These are phyloP conservation scores for Lepidostoma basale DNA, from an alignment of 1,140 invertebrate genomes.

Conservation along the genomic window DNA sequence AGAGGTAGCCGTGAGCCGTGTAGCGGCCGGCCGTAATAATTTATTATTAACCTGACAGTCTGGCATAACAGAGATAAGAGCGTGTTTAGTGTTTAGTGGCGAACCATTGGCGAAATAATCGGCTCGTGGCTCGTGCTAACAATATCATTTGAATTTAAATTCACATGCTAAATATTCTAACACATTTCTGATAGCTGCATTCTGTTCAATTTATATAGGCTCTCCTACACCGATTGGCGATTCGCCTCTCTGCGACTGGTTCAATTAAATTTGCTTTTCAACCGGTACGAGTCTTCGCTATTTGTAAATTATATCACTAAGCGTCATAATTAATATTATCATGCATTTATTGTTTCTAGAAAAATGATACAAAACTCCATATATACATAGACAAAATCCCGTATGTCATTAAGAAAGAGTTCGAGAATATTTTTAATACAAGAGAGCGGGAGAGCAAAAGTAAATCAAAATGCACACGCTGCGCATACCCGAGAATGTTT, in stretches of 20 bases:
- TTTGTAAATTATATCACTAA: constrained; percentile 4
- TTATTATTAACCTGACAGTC: constrained; percentile 37
- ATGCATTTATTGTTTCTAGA: too few relatives aligned
- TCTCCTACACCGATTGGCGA: constrained; percentile 12
- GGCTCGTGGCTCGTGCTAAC: constrained; percentile 33
- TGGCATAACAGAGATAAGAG: constrained; percentile 36
- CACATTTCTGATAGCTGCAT: too few relatives aligned
- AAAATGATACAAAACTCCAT: too few relatives aligned
- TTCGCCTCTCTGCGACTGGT: constrained; percentile 2
- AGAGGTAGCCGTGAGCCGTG: not conserved
- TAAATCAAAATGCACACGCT: too few relatives aligned
- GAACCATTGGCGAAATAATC: constrained; percentile 15
- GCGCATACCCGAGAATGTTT: too few relatives aligned
- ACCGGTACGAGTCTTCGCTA: not conserved
- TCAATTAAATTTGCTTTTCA: constrained; percentile 8
- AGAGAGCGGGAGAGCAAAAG: too few relatives aligned
- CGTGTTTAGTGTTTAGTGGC: too few relatives aligned
- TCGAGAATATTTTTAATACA: too few relatives aligned
- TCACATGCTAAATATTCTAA: constrained; percentile 32
- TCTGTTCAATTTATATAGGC: too few relatives aligned
- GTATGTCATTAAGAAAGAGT: too few relatives aligned
- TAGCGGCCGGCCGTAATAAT: constrained; percentile 30
- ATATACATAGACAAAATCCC: too few relatives aligned
- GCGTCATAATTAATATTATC: too few relatives aligned
- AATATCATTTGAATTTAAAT: constrained; percentile 43